Evolutionary conservation across 1,140 invertebrate species (phyloP), one percentile per base, ranked within the genome.

Genomic region (Meloidogyne exigua): DNA sequence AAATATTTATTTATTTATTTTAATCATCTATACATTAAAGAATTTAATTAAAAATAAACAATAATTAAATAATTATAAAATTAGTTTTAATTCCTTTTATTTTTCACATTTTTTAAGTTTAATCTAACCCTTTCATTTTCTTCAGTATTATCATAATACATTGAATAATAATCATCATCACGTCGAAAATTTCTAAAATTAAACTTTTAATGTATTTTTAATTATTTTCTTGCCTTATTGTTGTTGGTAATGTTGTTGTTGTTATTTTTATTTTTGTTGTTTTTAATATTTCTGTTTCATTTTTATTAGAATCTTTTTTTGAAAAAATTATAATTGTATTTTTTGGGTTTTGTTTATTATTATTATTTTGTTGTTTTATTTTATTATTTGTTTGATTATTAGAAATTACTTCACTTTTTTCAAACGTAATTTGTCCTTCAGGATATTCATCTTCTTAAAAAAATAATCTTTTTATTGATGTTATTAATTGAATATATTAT

Each of bases 81-180:
- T 32, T n/a, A 57, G 7, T n/a, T n/a, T 57, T 57, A n/a, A n/a
- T 57, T 57, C 7, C n/a, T 57, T n/a, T 1, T n/a, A 57, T 57
- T 57, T n/a, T 9, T 49, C 13, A 13, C n/a, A n/a, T 57, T 57
- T 57, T 57, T 57, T 57, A 12, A n/a, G 9, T 18, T n/a, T n/a
- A n/a, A n/a, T 57, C 9, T 68, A 18, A 68, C 7, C 21, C 21
- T 36, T 1, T 68, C 21, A n/a, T 21, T 10, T 5, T 68, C 66
- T n/a, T 68, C 66, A 42, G 71, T 66, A 75, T 75, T 65, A 25
- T 80, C 79, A 68, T 80, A 80, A 49, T 80, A 80, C 79, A 80
- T 80, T 28, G 79, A 32, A 62, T 80, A 80, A 39, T 80, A 80
- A 44, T 80, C 79, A 70, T 80, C 75, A 21, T 76, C 39, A 23